These are phyloP conservation scores for Microctonus brassicae DNA, from an alignment of 2,888 invertebrate genomes.

Conservation along the genomic window DNA sequence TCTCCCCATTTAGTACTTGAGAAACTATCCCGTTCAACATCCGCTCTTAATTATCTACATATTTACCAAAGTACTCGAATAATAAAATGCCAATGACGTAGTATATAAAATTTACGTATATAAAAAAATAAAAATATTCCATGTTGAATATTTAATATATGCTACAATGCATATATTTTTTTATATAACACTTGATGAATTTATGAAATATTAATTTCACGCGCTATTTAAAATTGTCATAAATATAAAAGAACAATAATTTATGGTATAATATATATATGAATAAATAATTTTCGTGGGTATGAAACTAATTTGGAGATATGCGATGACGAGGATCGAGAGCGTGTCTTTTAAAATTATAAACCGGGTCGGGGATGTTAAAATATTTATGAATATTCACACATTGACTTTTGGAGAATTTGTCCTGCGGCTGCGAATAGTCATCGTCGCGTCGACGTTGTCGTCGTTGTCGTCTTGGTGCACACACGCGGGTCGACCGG, in stretches of 20 bases:
- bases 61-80: constrained; percentile 21
- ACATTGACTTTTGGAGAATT: constrained; percentile 30
- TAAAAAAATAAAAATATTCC: too few species aligned
- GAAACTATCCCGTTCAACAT: constrained; percentile 6
- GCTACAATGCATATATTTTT: too few species aligned
- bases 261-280: not conserved
- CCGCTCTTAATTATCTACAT: constrained; percentile 28
- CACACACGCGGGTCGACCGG: constrained; percentile 11
- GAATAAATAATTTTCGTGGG: not conserved
- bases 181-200: too few species aligned
- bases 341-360: not conserved
- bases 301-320: not conserved
- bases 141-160: too few species aligned
- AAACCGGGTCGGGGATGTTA: not conserved
- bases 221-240: not conserved
- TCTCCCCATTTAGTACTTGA: not conserved
- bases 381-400: constrained; percentile 14
- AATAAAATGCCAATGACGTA: not conserved
- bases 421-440: constrained; percentile 31
- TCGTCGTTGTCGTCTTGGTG: constrained; percentile 34
- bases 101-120: too few species aligned
- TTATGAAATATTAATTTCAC: not conserved
- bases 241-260: not conserved
- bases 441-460: constrained; percentile 11
- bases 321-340: not conserved